Base-by-base conservation (phyloP, 2,888 invertebrate species). In the Empis livida region DNA sequence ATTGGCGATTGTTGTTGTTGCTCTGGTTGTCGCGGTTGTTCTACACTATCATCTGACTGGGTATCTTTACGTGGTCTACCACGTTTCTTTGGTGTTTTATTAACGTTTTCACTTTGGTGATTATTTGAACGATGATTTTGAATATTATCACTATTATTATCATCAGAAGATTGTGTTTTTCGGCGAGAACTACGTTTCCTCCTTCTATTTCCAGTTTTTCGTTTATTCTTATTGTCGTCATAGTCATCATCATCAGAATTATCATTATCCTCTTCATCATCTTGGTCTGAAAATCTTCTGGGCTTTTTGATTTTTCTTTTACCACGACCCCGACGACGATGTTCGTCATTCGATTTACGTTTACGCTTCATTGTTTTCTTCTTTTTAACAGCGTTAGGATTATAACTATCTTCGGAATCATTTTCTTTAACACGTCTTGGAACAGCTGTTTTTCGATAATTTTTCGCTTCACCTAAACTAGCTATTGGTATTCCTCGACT, bases 321-420 rank as follows among this genome's bases (percentile, higher is more conserved):
- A 40, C 54, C 55, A 49, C 51, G 54, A 44, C 48, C 53, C 42
- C 56, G 53, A 45, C 57, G 59, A 30, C 59, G 57, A 16, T 61
- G 40, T 43, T 23, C 27, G 10, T 41, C 41, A 9, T 13, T 9
- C 5, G 11, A 15, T 31, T 42, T 27, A 10, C 60, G 59, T 43
- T 63, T 67, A 31, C 15, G 38, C 41, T 43, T 6, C 62, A 60
- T 16, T 38, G 39, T 15, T 27, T 37, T 50, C 38, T 32, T 20
- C 20, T 23, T 31, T 63, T 62, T 14, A 5, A 23, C 14, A 14
- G 20, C 63, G 43, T 67, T 69, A 10, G 76, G 75, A 47, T 73
- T 73, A 53, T 75, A 77, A 55, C 71, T 71, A 14, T 76, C 77
- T 51, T 75, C 76, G 0, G 77, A 76, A 56, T 76, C 75, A 49